Percentiles rank a stretch among this genome's conserved stretches.
phyloP scores from a whole-genome alignment of 2,797 vertebrate species.

The Bucorvus abyssinicus region DNA sequence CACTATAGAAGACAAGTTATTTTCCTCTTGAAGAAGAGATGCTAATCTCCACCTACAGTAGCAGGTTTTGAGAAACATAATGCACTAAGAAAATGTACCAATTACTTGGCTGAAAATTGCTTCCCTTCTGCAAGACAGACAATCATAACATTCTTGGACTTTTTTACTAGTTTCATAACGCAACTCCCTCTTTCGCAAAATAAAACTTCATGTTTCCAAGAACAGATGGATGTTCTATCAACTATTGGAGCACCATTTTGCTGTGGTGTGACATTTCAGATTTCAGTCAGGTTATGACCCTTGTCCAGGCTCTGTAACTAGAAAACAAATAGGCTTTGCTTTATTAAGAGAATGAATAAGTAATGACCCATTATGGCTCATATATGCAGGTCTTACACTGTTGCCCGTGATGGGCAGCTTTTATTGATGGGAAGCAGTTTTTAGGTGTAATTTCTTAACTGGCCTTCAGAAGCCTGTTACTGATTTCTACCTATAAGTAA shows the following conservation, averaged over 20 bases:
- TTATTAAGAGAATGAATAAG: neutral
- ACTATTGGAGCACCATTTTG: neutral
- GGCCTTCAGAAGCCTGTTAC: neutral
- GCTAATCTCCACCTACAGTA: conserved; percentile 77
- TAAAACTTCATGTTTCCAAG: conserved; percentile 46
- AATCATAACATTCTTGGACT: conserved; percentile 69
- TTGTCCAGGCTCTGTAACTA: neutral
- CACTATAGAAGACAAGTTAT: conserved; percentile 78
- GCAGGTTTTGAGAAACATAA: conserved; percentile 77
- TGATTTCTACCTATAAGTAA: neutral
- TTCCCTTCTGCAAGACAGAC: conserved; percentile 67
- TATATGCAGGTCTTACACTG: neutral
- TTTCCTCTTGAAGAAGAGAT: conserved; percentile 75
- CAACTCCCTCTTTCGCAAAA: conserved; percentile 41
- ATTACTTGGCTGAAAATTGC: conserved; percentile 75
- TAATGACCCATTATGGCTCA: neutral
- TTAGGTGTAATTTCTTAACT: neutral
- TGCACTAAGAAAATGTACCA: conserved; percentile 75
- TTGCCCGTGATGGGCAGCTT: neutral
- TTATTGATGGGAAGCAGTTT: neutral
- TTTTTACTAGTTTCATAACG: conserved; percentile 36
- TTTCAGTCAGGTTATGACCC: conserved; percentile 21
- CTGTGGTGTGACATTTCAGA: neutral
- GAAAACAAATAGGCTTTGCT: neutral
- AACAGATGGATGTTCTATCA: conserved; percentile 4